Base-by-base conservation (phyloP, 2,113 vertebrate genomes). In the Typhlomys cinereus region DNA sequence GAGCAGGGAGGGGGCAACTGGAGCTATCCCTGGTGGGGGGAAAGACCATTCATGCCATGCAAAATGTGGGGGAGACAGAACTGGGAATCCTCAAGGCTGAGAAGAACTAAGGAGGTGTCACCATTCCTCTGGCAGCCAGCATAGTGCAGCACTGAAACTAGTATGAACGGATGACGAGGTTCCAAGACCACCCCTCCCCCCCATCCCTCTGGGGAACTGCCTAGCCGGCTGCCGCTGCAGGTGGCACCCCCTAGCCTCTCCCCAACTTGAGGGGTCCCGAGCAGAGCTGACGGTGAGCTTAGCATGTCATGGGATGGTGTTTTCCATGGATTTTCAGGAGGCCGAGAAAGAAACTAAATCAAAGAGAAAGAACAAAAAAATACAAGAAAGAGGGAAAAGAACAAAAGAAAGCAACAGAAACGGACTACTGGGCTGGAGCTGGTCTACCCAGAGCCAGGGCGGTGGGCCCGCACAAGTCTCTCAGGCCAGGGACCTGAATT, bases 251-350 rank as follows among this genome's bases (percentile, higher is more conserved):
- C 71, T 57, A 44, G 84, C 94, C 52, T 13, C 61, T 69, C 89
- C 82, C 69, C 89, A 83, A 25, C 89, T 62, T 61, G 85, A 94
- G 95, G 95, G 66, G 59, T 89, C 90, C 95, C 62, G 25, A 64
- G 90, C 21, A 74, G 91, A 97, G 94, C 93, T n/a, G 88, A 96
- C 86, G 70, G 96, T 95, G 97, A 94, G 95, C 95, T 4, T 73
- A 96, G 97, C 96, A 76, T 95, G 97, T 98, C 96, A 97, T 97
- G 97, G 95, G 97, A 97, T 97, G 97, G 95, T 95, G 97, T 98
- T 97, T 98, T 97, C 96, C 96, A 98, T 98, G 97, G 97, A 97
- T 97, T 97, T 97, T 97, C 95, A 95, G 94, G 95, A 96, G 96
- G 93, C 84, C 95, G 94, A 92, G 78, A 93, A 92, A 93, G 90